Base-by-base conservation (phyloP, 2,888 invertebrate species). In the Microctonus hyperodae region DNA sequence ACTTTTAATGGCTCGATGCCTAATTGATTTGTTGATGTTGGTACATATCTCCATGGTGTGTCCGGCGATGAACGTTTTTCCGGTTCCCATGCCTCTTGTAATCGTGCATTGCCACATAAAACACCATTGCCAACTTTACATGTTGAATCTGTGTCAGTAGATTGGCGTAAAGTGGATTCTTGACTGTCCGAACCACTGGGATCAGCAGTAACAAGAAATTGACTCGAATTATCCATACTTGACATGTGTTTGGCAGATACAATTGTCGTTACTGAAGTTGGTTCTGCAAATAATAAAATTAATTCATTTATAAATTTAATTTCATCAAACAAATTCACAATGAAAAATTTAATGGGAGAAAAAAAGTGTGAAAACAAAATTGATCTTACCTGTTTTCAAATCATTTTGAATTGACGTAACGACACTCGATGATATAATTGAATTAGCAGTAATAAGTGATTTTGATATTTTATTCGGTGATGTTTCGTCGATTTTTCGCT, bases 41-140 rank as follows among this genome's bases (percentile, higher is more conserved):
- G 79, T 20, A 81, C 80, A 71, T 81, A 83, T 69, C 83, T 75
- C 84, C 83, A 84, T 0, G 83, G 84, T 2, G 83, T 82, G 35
- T 83, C 83, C 0, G 84, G 83, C 0, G 83, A 82, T 0, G 80
- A 70, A 66, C 83, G 83, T 10, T 80, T 75, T 40, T 83, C 83
- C 0, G 82, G 79, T 58, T 83, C 83, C 83, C 84, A 84, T 4
- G 83, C 84, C 40, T 84, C 84, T 61, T 84, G 84, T 1, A 84
- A 69, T 33, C 82, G 75, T 2, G 84, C 83, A 65, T 83, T 83
- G 2, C 81, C 81, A 55, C 83, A 83, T 7, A 84, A 64, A 1
- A 84, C 70, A 0, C 83, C 83, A 40, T 84, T 84, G 1, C 80
- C 82, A 1, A 83, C 77, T 68, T 83, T 83, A 64, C 77, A 75